phyloP scores from a whole-genome alignment of 2,797 vertebrate genomes.

The Xerus rutilus region DNA sequence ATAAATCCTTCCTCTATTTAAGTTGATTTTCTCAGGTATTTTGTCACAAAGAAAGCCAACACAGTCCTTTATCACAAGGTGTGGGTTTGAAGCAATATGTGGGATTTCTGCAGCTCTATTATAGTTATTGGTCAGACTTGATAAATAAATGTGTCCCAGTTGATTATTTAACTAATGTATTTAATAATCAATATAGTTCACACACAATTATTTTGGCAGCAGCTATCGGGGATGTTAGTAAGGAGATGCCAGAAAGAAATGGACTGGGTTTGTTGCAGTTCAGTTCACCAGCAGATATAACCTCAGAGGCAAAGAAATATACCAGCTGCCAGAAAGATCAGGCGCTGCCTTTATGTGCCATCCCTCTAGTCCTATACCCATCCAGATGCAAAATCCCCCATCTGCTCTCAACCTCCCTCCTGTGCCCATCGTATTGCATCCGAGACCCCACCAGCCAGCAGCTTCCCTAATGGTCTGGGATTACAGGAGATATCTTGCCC shows the following conservation, averaged over 20 bases:
- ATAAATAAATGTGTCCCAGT: neutral
- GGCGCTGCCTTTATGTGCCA: neutral
- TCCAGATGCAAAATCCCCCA: neutral
- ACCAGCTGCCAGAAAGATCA: neutral
- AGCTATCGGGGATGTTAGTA: neutral
- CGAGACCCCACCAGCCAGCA: neutral
- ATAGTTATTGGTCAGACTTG: neutral
- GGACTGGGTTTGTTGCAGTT: neutral
- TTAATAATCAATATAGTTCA: neutral
- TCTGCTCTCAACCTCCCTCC: neutral
- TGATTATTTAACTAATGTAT: conserved; percentile 2
- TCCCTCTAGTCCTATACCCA: neutral
- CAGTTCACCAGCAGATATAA: neutral
- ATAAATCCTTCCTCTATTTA: neutral
- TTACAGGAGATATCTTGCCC: neutral
- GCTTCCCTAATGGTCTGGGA: neutral
- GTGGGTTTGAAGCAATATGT: conserved; percentile 12
- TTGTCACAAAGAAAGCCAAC: neutral
- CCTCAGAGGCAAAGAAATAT: neutral
- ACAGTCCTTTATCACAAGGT: neutral
- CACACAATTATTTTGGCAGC: neutral
- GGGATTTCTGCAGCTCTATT: neutral
- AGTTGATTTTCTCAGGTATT: neutral
- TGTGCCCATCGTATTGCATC: neutral
- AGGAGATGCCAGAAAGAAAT: neutral